A percentile compares a stretch with the other conserved stretches of the same genome.
Evolutionary conservation across 2,888 invertebrate species (phyloP).

Genomic region (Heliconius cydno): DNA sequence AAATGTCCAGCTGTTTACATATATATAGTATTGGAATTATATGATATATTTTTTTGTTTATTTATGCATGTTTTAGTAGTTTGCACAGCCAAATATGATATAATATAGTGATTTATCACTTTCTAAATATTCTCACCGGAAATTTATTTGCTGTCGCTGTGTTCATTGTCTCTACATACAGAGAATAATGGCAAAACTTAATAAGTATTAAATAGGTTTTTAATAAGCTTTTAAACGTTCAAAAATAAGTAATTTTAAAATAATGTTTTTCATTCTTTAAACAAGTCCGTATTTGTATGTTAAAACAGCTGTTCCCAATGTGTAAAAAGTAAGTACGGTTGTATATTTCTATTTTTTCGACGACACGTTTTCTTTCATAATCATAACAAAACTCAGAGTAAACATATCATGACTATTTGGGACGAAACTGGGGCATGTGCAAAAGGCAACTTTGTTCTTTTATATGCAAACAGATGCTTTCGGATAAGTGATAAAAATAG

Average conservation of each 20-base stretch:
- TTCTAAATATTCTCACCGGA: too few species aligned
- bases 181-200: too few species aligned
- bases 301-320: constrained; percentile 7
- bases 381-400: constrained; percentile 26
- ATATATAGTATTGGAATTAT: neutral
- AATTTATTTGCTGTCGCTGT: too few species aligned
- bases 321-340: neutral
- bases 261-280: neutral
- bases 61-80: neutral
- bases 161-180: too few species aligned
- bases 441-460: constrained; percentile 30
- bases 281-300: neutral
- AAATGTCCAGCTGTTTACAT: neutral
- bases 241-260: too few species aligned
- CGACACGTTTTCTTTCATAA: constrained; percentile 30
- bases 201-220: too few species aligned
- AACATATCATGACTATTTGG: constrained; percentile 30
- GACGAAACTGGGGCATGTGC: constrained; percentile 32
- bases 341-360: neutral
- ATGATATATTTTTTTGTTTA: neutral
- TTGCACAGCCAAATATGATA: neutral
- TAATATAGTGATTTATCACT: too few species aligned
- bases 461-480: constrained; percentile 30
- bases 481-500: constrained; percentile 26
- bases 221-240: too few species aligned